phyloP scores from a whole-genome alignment of 2,113 vertebrate genomes.

The Pelobates fuscus region DNA sequence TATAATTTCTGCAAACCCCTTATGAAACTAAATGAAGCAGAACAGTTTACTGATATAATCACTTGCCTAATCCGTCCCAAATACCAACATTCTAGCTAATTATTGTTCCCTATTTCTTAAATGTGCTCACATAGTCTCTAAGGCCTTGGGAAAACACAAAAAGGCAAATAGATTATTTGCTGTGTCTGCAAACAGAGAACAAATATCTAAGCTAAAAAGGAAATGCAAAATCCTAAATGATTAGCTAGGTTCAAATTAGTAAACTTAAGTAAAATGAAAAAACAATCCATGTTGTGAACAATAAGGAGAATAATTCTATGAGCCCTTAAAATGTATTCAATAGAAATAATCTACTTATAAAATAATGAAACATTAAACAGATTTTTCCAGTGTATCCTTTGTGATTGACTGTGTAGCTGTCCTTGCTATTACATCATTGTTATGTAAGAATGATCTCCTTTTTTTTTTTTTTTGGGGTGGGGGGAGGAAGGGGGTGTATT shows the following conservation, averaged over 20 bases:
- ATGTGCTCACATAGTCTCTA: constrained; percentile 9
- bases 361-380: not conserved
- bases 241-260: constrained; percentile 30
- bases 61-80: not conserved
- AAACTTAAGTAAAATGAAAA: constrained; percentile 12
- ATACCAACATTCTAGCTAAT: not conserved
- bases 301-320: no score
- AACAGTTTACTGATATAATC: not conserved
- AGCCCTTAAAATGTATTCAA: not conserved
- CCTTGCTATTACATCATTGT: no score
- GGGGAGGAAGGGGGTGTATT: no score
- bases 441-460: no score
- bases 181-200: constrained; percentile 23
- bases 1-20: not conserved
- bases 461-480: no score
- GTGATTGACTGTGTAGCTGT: no score
- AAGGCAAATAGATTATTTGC: constrained; percentile 36
- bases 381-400: not conserved
- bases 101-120: constrained; percentile 1
- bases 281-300: not conserved
- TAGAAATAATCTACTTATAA: constrained; percentile 1
- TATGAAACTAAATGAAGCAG: not conserved
- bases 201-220: constrained; percentile 8
- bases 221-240: constrained; percentile 9
- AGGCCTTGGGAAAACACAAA: constrained; percentile 18